Conservation (phyloP, 1,140 invertebrate genomes). For the Mactra quadrangularis region DNA sequence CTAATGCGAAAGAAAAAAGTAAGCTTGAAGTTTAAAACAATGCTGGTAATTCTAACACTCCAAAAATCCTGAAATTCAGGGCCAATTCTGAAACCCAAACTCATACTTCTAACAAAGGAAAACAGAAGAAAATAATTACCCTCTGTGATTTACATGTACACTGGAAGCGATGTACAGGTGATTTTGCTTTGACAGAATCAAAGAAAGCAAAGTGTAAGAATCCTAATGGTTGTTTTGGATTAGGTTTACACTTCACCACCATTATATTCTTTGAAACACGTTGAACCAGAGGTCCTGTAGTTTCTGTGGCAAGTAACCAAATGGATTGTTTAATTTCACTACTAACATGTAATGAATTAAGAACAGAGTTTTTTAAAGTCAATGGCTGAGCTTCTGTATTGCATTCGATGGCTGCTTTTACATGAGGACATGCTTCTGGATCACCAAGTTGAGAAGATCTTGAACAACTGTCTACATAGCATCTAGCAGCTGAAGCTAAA, state of each 20-base stretch:
- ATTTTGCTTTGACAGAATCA: conserved; percentile 84
- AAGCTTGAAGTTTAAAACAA: no score
- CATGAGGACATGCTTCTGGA: conserved; percentile 87
- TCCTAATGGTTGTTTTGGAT: conserved; percentile 89
- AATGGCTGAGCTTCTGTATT: conserved; percentile 87
- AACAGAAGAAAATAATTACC: conserved; percentile 73
- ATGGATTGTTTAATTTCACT: conserved; percentile 89
- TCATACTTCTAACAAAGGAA: no score
- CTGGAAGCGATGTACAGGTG: conserved; percentile 87
- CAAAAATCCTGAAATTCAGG: no score
- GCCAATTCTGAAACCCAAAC: no score
- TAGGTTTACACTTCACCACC: conserved; percentile 90
- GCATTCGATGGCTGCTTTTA: conserved; percentile 88
- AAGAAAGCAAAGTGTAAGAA: conserved; percentile 90
- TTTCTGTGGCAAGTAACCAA: conserved; percentile 87
- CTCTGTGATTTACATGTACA: conserved; percentile 88
- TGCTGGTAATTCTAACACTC: no score
- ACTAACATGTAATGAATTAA: conserved; percentile 87
- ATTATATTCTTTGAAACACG: conserved; percentile 91
- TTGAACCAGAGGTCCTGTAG: conserved; percentile 89
- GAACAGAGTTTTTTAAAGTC: conserved; percentile 87
- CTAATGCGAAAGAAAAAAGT: no score
- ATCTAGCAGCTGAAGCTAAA: conserved; percentile 85
- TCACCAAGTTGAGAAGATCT: conserved; percentile 69
- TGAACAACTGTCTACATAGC: conserved; percentile 88